Conservation (phyloP, 1,140 invertebrate species). For the Psix sp. region DNA sequence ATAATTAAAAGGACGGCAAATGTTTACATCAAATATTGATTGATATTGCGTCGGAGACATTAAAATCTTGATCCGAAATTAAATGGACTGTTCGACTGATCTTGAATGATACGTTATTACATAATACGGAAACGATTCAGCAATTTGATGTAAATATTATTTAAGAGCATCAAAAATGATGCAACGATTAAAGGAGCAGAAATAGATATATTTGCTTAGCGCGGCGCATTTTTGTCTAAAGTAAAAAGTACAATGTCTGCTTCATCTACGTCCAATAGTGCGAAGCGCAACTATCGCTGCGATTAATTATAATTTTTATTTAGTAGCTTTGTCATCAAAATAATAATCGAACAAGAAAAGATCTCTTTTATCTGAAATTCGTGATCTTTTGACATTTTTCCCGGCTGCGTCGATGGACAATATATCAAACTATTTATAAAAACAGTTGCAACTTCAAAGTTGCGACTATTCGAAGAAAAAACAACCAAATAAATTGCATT, state of each 20-base stretch:
- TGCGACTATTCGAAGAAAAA: conserved; percentile 6
- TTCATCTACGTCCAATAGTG: not conserved
- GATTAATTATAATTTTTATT: conserved; percentile 32
- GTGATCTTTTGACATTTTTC: conserved; percentile 39
- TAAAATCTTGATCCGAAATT: too few species aligned
- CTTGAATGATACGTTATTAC: not conserved
- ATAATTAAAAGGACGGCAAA: too few species aligned
- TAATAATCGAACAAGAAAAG: conserved; percentile 3
- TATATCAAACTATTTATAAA: conserved; percentile 11
- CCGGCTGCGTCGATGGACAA: conserved; percentile 1
- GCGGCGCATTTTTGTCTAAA: not conserved
- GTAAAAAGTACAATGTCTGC: conserved; percentile 2
- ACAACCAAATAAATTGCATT: conserved; percentile 8
- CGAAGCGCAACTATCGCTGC: conserved; percentile 17
- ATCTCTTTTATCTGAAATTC: conserved; percentile 3
- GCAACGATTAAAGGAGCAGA: too few species aligned
- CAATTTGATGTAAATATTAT: conserved; percentile 4
- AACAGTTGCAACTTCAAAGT: conserved; percentile 20
- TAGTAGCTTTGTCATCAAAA: conserved; percentile 19
- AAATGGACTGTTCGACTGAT: too few species aligned
- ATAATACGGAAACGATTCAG: too few species aligned
- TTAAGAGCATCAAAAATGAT: not conserved
- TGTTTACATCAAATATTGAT: too few species aligned
- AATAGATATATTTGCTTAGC: not conserved
- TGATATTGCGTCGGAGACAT: too few species aligned